Conservation (phyloP, 2,888 invertebrate species). For the Mayetiola destructor region DNA sequence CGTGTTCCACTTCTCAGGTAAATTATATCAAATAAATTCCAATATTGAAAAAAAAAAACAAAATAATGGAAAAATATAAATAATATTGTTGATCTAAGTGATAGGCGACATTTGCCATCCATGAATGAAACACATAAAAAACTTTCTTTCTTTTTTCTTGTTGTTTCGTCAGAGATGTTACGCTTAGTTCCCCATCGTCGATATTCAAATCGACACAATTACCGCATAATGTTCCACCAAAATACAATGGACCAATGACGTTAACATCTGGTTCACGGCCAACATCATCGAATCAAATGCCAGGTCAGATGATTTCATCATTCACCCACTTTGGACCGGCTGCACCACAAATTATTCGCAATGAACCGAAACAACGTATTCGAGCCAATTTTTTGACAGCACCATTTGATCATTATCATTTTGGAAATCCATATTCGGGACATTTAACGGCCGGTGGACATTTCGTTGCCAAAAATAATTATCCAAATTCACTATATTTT, state of each 20-base stretch:
- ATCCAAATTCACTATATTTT: background rate
- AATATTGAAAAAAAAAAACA: background rate
- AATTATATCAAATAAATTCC: background rate
- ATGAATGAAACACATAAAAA: background rate
- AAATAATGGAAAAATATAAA: background rate
- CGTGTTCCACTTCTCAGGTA: constrained; percentile 11
- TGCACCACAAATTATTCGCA: constrained; percentile 6
- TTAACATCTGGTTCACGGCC: constrained; percentile 13
- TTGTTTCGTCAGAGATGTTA: constrained; percentile 15
- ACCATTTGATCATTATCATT: constrained; percentile 10
- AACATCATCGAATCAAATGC: constrained; percentile 8
- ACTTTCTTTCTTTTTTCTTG: background rate
- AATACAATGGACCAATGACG: constrained; percentile 18
- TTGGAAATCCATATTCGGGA: constrained; percentile 11
- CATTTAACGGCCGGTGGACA: constrained; percentile 13
- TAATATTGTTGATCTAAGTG: too few relatives aligned
- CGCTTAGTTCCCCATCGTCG: constrained; percentile 16
- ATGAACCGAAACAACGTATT: constrained; percentile 11
- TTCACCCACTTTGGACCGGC: constrained; percentile 7
- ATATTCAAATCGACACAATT: constrained; percentile 14
- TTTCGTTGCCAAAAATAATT: constrained; percentile 14
- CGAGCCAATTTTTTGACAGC: constrained; percentile 3
- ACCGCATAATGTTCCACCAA: constrained; percentile 18
- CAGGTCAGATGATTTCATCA: constrained; percentile 1
- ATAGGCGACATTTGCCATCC: too few relatives aligned